phyloP scores from a whole-genome alignment of 2,797 vertebrate species.

The Morelia viridis region DNA sequence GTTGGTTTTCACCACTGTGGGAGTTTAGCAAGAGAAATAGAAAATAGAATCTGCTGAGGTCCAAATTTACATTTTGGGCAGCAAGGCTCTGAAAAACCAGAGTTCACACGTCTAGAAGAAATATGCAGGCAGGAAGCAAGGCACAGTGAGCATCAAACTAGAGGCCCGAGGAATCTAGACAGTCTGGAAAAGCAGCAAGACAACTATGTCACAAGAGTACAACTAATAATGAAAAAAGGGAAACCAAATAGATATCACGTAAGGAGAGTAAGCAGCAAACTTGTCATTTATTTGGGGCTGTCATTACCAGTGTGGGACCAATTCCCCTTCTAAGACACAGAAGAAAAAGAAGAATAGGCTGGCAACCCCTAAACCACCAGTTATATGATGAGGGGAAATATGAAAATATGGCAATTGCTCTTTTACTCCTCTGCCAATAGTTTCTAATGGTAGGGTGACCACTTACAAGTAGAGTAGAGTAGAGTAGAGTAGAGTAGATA shows the following conservation, averaged over 20 bases:
- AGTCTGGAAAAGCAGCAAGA: not conserved
- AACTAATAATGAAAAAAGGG: not conserved
- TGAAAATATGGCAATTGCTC: not conserved
- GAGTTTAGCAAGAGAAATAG: conserved; percentile 11
- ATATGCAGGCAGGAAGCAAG: not conserved
- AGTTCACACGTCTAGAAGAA: not conserved
- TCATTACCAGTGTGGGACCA: not conserved
- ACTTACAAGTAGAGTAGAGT: not conserved
- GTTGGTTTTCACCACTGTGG: not conserved
- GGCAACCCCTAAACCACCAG: not conserved
- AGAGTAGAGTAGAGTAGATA: not conserved
- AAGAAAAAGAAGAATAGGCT: not conserved
- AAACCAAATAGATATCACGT: too few species aligned
- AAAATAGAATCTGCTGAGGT: conserved; percentile 13
- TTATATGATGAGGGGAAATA: not conserved
- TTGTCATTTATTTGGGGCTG: not conserved
- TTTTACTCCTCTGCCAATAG: not conserved
- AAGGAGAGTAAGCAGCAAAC: not conserved
- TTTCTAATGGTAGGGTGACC: too few species aligned
- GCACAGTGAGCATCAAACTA: not conserved
- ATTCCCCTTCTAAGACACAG: not conserved
- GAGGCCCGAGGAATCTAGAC: not conserved
- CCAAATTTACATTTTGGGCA: not conserved
- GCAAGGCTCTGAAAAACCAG: not conserved
- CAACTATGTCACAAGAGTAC: not conserved